Base-by-base conservation (phyloP, 2,888 invertebrate species). In the Glaucopsyche alexis region DNA sequence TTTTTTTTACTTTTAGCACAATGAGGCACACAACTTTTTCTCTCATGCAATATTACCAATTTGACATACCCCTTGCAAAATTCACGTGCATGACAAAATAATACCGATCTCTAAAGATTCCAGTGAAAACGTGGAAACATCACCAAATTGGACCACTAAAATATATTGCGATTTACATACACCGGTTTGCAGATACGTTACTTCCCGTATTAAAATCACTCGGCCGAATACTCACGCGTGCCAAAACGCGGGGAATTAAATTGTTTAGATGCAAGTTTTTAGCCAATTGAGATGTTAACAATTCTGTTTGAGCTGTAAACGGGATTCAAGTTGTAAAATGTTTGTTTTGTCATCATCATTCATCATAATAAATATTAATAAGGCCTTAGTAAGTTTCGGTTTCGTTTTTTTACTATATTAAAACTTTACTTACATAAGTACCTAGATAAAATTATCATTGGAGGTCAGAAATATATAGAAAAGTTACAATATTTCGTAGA, bases 151-250 rank as follows among this genome's bases (percentile, higher is more conserved):
- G 67, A 42, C 42, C 67, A 45, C 67, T 45, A 67, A 67, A 67
- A 67, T 67, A 67, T 67, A 67, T 67, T 67, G 67, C 67, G 67
- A 67, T 45, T 67, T 67, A 67, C 60, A 60, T 60, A 60, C 67
- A 67, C 67, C 67, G 67, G 16, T 16, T n/a, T n/a, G 45, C 67
- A 19, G 60, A 60, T 60, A 42, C 67, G 67, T 67, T 67, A 67
- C 67, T 76, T 74, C 72, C 65, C 81, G 83, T 86, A 85, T 87
- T 87, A 83, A 85, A 87, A 82, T 81, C 82, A 81, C 80, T 80
- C 81, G 78, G 76, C 80, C 60, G 65, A 71, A 74, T 73, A 72
- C 55, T 42, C 42, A 29, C 52, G 60, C 72, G 50, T 71, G 73
- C 72, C 72, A 74, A 69, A 74, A 74, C 1, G 73, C 47, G 71